Conservation (phyloP, 2,797 vertebrate genomes). For the Sternarchorhynchus goeldii region DNA sequence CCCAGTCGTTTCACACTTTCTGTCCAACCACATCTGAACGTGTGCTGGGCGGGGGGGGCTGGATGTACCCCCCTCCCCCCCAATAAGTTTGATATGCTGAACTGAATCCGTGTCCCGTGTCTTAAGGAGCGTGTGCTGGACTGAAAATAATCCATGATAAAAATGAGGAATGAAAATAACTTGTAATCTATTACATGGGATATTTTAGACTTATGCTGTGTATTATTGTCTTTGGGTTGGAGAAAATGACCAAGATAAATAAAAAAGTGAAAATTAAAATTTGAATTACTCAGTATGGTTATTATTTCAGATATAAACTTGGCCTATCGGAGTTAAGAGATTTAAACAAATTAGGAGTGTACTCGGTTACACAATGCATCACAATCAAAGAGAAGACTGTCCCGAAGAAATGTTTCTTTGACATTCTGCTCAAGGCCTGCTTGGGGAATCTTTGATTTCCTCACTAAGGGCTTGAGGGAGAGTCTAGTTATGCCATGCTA, state of each 20-base stretch:
- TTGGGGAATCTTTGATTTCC: not conserved
- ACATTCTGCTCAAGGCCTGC: constrained; percentile 6
- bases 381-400: too few relatives aligned
- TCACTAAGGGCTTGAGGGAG: not conserved
- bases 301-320: not conserved
- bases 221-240: constrained; percentile 98
- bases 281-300: constrained; percentile 41
- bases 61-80: constrained; percentile 69
- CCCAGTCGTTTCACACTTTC: constrained; percentile 56
- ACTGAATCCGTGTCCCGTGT: constrained; percentile 79
- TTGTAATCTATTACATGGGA: constrained; percentile 95
- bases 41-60: constrained; percentile 43
- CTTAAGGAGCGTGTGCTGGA: constrained; percentile 82
- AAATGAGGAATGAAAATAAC: constrained; percentile 73
- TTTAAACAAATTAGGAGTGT: too few relatives aligned
- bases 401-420: too few relatives aligned
- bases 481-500: not conserved
- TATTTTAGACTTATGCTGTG: constrained; percentile 98
- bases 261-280: constrained; percentile 84
- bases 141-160: constrained; percentile 73
- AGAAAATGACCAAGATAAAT: constrained; percentile 94
- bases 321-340: too few relatives aligned
- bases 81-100: constrained; percentile 83
- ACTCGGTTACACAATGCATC: too few relatives aligned
- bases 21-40: constrained; percentile 59